Base-by-base conservation (phyloP, 1,140 invertebrate species). In the Procambarus virginalis region DNA sequence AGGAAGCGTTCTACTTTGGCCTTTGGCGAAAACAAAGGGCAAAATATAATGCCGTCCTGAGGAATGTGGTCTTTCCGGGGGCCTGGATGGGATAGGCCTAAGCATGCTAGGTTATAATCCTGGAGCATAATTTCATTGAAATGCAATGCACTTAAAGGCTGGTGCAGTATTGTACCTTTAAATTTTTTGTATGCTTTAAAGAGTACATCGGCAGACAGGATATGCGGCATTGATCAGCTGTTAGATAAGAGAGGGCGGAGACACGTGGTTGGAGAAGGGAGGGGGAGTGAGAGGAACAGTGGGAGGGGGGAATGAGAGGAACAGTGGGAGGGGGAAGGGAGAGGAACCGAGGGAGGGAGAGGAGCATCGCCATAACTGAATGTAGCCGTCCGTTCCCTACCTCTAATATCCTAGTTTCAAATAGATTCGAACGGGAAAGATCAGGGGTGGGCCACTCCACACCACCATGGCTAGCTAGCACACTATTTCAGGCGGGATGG, bases 201-300 rank as follows among this genome's bases (percentile, higher is more conserved):
- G 8, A 55, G 51, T 55, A 55, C 51, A 12, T 55, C 8, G 51
- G 48, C 78, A 58, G 51, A 73, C n/a, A 73, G 68, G 22, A 73
- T 20, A 73, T 34, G 22, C 68, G 22, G 34, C 22, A 73, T 22
- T 20, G 68, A 73, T 73, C 68, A 73, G 68, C 22, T 34, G 20
- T 34, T 34, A 73, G 22, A 73, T 22, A 34, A 73, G 68, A 34
- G 22, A 34, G 20, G 49, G 9, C 49, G 55, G 78, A 58, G 17
- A n/a, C 78, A 80, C 78, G 78, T 80, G 78, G 78, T 80, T 80
- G 78, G 49, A 55, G 20, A 46, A 14, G n/a, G 77, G 22, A 8
- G 14, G 45, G 46, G 46, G 45, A 10, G 46, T 17, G 8, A 34
- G 34, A 34, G 34, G 34, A 34, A 34, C 0, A 51, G 78, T 80